Evolutionary conservation across 2,797 vertebrate species (phyloP), one percentile per base, ranked within the genome.

Genomic region (Hippocampus kuda): DNA sequence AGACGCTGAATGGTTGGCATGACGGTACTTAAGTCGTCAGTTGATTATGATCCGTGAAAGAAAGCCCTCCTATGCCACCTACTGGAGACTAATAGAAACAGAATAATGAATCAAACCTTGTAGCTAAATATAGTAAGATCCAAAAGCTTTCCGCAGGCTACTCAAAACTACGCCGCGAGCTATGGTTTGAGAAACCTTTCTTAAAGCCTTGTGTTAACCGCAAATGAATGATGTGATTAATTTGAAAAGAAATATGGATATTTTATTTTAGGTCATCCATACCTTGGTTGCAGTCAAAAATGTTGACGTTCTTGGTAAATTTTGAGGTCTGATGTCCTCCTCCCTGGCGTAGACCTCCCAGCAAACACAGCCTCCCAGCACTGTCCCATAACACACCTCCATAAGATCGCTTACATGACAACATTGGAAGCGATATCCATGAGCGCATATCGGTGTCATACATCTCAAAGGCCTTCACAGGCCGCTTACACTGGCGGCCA

Each of bases 241-340:
- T 38, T 38, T n/a, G 5, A 24, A 54, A 54, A 54, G 4, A 41
- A 38, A 46, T 12, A 22, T 60, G 26, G 11, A 11, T 4, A 34
- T 18, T 12, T 15, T 22, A 62, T 66, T 62, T 68, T 10, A 10
- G 59, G 7, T 38, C 27, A 34, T 18, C 74, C 63, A 4, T 87
- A 98, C 96, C 96, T 87, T 97, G 94, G 44, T 90, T 93, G 67
- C 94, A 87, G 87, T 98, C 93, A 15, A 97, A 99, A 74, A 97
- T 88, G 30, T 97, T 95, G 87, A 98, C 89, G 0, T 95, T 98
- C 87, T 93, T 94, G 80, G 97, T 95, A 86, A 99, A 99, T 86
- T 98, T 98, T 79, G 97, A 97, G 80, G 91, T 93, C 60, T 94
- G 91, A 86, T 98, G 96, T 73, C 92, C 90, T 12, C 94, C 93